Conservation (phyloP, 1,140 invertebrate species). For the Papilio machaon region DNA sequence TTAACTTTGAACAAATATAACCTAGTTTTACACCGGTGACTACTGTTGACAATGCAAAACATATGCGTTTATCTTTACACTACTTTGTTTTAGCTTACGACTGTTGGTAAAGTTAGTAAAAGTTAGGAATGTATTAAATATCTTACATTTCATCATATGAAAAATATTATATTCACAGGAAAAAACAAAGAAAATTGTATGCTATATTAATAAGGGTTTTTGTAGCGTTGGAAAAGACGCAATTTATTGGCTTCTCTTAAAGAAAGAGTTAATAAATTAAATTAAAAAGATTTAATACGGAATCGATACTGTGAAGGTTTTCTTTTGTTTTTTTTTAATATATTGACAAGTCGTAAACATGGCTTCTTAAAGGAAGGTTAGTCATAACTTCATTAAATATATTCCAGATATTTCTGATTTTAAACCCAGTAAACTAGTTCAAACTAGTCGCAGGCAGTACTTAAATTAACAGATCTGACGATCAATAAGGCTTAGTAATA, state of each 20-base stretch:
- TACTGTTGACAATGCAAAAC: background rate
- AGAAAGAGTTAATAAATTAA: slow-evolving; percentile 12
- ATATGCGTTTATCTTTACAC: background rate
- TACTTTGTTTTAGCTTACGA: background rate
- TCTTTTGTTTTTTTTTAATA: background rate
- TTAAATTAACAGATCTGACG: too few relatives aligned
- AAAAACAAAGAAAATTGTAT: too few relatives aligned
- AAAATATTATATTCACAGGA: too few relatives aligned
- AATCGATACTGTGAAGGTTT: background rate
- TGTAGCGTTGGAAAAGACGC: background rate
- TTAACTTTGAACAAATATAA: background rate
- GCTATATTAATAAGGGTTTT: too few relatives aligned
- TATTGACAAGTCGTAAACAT: background rate
- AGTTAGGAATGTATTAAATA: background rate
- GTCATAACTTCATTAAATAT: background rate
- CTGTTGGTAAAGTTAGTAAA: background rate
- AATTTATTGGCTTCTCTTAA: slow-evolving; percentile 6
- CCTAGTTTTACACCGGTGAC: background rate
- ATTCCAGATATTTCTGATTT: background rate
- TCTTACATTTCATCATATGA: background rate
- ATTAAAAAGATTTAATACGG: background rate
- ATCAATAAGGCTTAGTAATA: too few relatives aligned
- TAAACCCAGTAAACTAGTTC: background rate
- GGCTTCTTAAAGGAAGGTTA: background rate
- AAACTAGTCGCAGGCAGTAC: background rate